Conservation (phyloP, 2,888 invertebrate species). For the Cephalotes varians region DNA sequence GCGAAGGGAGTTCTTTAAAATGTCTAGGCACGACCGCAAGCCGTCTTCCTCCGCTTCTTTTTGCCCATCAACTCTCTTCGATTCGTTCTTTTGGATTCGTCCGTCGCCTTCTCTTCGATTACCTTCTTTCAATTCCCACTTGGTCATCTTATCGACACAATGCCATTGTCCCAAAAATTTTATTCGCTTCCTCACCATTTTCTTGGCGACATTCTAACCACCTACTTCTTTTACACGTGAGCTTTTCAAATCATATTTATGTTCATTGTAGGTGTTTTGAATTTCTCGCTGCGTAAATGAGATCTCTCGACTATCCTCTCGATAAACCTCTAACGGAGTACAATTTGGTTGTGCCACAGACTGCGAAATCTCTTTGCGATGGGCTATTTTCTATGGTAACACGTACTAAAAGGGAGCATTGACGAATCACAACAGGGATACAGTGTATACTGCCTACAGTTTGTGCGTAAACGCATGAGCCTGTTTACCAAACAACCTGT, state of each 20-base stretch:
- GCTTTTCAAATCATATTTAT: background rate
- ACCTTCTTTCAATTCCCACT: constrained; percentile 59
- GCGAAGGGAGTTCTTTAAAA: constrained; percentile 60
- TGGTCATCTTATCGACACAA: constrained; percentile 71
- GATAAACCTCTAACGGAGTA: background rate
- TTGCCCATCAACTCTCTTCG: constrained; percentile 29
- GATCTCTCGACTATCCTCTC: background rate
- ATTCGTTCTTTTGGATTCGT: constrained; percentile 29
- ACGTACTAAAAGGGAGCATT: constrained; percentile 62
- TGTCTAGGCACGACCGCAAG: constrained; percentile 66
- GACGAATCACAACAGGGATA: constrained; percentile 66
- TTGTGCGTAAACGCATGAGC: constrained; percentile 70
- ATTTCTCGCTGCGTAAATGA: background rate
- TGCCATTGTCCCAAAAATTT: constrained; percentile 76
- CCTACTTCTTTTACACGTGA: background rate
- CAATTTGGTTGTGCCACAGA: constrained; percentile 15
- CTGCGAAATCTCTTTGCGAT: constrained; percentile 31
- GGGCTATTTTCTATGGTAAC: constrained; percentile 65
- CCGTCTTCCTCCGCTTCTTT: constrained; percentile 26
- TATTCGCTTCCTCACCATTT: constrained; percentile 33
- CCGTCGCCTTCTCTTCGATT: constrained; percentile 14
- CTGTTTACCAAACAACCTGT: constrained; percentile 79
- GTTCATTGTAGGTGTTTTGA: background rate
- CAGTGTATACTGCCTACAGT: constrained; percentile 59
- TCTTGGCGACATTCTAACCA: constrained; percentile 1